These are phyloP conservation scores for Caracal caracal DNA, from an alignment of 2,113 vertebrate species.

Conservation along the genomic window DNA sequence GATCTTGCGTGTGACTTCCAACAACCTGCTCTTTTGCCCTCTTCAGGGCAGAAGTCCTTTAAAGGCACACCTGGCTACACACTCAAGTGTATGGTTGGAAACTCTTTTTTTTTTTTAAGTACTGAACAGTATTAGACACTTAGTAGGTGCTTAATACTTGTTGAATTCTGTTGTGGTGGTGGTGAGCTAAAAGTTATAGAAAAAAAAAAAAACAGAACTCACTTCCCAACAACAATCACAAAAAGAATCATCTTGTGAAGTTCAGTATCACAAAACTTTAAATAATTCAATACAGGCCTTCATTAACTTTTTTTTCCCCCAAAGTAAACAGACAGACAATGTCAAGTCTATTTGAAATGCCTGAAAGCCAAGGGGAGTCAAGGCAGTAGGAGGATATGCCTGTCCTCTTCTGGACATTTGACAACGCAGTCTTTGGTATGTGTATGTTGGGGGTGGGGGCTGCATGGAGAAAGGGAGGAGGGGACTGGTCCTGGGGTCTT, in stretches of 20 bases:
- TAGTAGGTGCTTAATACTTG: slow-evolving; percentile 50
- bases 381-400: not conserved
- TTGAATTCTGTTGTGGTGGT: slow-evolving; percentile 17
- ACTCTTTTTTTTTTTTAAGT: not conserved
- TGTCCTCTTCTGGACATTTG: not conserved
- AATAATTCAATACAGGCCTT: slow-evolving; percentile 59
- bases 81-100: not conserved
- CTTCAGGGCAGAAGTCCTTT: not conserved
- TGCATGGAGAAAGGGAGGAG: not conserved
- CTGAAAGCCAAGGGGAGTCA: not conserved
- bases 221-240: slow-evolving; percentile 49
- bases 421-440: not conserved
- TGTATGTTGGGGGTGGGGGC: not conserved
- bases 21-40: not conserved
- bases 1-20: not conserved
- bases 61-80: not conserved
- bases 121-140: not conserved
- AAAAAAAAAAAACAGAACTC: not conserved
- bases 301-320: not conserved
- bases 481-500: not conserved
- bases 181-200: slow-evolving; percentile 24
- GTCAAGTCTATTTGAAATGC: slow-evolving; percentile 52
- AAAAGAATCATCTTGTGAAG: slow-evolving; percentile 66
- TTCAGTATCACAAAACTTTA: slow-evolving; percentile 31
- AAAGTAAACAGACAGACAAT: slow-evolving; percentile 68